phyloP scores from a whole-genome alignment of 2,113 vertebrate species.

The Acinonyx jubatus region DNA sequence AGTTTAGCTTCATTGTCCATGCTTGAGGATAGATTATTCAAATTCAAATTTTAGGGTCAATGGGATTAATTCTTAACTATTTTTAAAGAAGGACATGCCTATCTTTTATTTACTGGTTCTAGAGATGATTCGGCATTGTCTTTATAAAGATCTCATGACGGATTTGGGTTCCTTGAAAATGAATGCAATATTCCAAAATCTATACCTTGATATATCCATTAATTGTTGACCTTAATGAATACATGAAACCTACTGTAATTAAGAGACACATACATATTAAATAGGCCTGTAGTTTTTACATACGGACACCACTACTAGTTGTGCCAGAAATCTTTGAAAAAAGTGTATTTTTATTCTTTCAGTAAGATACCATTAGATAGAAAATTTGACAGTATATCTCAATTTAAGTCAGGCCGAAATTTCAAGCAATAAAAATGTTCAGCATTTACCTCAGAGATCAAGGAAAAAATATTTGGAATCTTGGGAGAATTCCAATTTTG shows the following conservation, averaged over 20 bases:
- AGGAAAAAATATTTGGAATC: conserved; percentile 53
- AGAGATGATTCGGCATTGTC: background rate
- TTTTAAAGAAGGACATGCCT: background rate
- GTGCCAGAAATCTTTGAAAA: conserved; percentile 2
- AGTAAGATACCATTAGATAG: conserved; percentile 46
- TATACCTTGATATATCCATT: background rate
- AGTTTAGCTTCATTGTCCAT: background rate
- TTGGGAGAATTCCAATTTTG: conserved; percentile 50
- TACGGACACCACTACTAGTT: background rate
- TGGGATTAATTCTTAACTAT: background rate
- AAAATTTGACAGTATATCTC: conserved; percentile 60
- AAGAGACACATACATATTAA: background rate
- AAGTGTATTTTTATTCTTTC: conserved; percentile 49
- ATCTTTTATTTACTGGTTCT: background rate
- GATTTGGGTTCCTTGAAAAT: background rate
- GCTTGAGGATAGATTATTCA: background rate
- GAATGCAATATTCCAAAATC: background rate
- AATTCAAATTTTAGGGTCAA: background rate
- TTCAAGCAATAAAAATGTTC: conserved; percentile 57
- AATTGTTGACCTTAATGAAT: background rate
- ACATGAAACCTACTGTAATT: background rate
- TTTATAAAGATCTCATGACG: background rate
- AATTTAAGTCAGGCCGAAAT: conserved; percentile 61
- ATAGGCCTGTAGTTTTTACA: background rate
- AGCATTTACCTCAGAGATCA: conserved; percentile 41